Evolutionary conservation across 2,888 invertebrate species (phyloP).

Genomic region (Pocota personata): DNA sequence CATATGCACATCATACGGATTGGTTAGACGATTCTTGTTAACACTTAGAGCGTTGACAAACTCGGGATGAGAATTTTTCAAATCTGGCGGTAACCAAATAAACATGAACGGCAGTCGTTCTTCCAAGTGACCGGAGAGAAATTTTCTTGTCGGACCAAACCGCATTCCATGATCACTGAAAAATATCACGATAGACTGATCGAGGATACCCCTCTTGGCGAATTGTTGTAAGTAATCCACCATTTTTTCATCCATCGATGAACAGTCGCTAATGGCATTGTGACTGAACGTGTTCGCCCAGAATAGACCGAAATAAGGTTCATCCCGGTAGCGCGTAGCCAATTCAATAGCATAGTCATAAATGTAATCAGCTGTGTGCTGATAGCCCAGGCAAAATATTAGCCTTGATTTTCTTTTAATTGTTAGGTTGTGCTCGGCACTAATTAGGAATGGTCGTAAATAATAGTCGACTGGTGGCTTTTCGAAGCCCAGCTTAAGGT

Average conservation of each 20-base stretch:
- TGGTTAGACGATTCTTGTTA: constrained; percentile 88
- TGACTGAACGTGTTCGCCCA: constrained; percentile 92
- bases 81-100: constrained; percentile 87
- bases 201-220: constrained; percentile 85
- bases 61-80: constrained; percentile 84
- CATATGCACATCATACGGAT: constrained; percentile 90
- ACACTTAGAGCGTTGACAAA: constrained; percentile 84
- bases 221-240: constrained; percentile 85
- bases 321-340: constrained; percentile 85
- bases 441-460: constrained; percentile 88
- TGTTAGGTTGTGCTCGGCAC: constrained; percentile 85
- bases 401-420: constrained; percentile 84
- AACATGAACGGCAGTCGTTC: constrained; percentile 90
- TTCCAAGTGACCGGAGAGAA: constrained; percentile 89
- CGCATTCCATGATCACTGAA: constrained; percentile 92
- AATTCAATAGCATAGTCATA: constrained; percentile 88
- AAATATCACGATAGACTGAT: constrained; percentile 88
- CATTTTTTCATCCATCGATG: constrained; percentile 87
- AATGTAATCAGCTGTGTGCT: constrained; percentile 87
- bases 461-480: constrained; percentile 92
- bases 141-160: constrained; percentile 88
- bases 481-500: constrained; percentile 88
- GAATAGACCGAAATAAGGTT: constrained; percentile 89
- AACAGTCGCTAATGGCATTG: constrained; percentile 87
- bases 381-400: constrained; percentile 86